phyloP scores from a whole-genome alignment of 2,797 vertebrate species.

The Acanthurus tractus region DNA sequence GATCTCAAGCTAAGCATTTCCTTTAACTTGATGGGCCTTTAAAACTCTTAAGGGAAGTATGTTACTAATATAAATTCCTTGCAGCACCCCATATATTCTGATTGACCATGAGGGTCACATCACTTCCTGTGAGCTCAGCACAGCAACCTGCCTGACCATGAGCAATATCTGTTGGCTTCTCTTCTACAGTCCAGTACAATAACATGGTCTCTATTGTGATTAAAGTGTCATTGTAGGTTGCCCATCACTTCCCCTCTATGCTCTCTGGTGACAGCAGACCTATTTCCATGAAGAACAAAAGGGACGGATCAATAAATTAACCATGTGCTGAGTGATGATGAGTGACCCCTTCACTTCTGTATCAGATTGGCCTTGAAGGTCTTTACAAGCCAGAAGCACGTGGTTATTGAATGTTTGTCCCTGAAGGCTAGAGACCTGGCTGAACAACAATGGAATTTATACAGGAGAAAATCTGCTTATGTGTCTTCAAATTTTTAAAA shows the following conservation, averaged over 20 bases:
- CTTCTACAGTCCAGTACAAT: constrained; percentile 27
- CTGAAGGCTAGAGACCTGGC: not conserved
- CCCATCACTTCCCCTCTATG: constrained; percentile 63
- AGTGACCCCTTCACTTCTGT: constrained; percentile 26
- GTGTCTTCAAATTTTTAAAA: not conserved
- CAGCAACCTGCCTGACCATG: constrained; percentile 27
- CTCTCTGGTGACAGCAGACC: constrained; percentile 47
- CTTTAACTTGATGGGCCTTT: not conserved
- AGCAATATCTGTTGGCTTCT: constrained; percentile 18
- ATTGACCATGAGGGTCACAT: constrained; percentile 6
- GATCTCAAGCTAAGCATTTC: not conserved
- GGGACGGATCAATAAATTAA: constrained; percentile 68
- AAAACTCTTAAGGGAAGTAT: not conserved
- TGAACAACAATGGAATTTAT: not conserved
- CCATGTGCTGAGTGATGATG: constrained; percentile 45
- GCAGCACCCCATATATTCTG: not conserved
- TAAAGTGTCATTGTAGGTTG: constrained; percentile 60
- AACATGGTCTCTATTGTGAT: constrained; percentile 34
- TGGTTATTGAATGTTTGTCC: not conserved
- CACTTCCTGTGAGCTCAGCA: constrained; percentile 15
- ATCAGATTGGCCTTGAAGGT: constrained; percentile 18
- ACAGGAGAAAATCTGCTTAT: not conserved
- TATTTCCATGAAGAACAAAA: constrained; percentile 52
- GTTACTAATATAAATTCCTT: not conserved
- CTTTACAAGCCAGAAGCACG: constrained; percentile 26